These are phyloP conservation scores for Dasysyrphus tricinctus DNA, from an alignment of 2,888 invertebrate species.

Conservation along the genomic window DNA sequence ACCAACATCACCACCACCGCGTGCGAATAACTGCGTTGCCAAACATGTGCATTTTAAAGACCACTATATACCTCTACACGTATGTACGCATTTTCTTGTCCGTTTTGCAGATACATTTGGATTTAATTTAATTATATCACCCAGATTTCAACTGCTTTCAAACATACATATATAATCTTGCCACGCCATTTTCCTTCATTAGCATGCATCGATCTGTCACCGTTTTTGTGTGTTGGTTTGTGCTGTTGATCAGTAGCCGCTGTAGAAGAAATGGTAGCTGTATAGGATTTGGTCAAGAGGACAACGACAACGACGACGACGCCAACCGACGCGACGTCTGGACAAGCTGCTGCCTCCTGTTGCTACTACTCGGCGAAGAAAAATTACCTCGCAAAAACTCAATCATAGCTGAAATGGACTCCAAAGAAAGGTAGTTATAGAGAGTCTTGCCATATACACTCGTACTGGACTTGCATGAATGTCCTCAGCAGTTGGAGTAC, in stretches of 20 bases:
- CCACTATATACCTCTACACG: neutral
- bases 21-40: neutral
- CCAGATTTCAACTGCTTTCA: constrained; percentile 50
- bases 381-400: constrained; percentile 52
- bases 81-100: constrained; percentile 40
- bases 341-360: constrained; percentile 56
- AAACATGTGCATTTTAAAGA: constrained; percentile 7
- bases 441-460: constrained; percentile 19
- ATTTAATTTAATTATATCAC: constrained; percentile 66
- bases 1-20: neutral
- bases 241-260: constrained; percentile 9
- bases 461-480: constrained; percentile 8
- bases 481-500: constrained; percentile 1
- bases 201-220: constrained; percentile 72
- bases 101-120: constrained; percentile 50
- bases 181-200: constrained; percentile 68
- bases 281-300: constrained; percentile 43
- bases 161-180: constrained; percentile 69
- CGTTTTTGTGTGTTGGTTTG: constrained; percentile 38
- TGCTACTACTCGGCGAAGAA: constrained; percentile 49
- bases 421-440: constrained; percentile 28
- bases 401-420: constrained; percentile 33
- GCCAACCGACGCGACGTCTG: constrained; percentile 19
- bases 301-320: constrained; percentile 2
- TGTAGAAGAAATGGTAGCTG: constrained; percentile 21